Percentiles rank a stretch among this genome's conserved stretches.
Conservation (phyloP, 2,888 invertebrate species). For the Cyclophora punctaria region DNA sequence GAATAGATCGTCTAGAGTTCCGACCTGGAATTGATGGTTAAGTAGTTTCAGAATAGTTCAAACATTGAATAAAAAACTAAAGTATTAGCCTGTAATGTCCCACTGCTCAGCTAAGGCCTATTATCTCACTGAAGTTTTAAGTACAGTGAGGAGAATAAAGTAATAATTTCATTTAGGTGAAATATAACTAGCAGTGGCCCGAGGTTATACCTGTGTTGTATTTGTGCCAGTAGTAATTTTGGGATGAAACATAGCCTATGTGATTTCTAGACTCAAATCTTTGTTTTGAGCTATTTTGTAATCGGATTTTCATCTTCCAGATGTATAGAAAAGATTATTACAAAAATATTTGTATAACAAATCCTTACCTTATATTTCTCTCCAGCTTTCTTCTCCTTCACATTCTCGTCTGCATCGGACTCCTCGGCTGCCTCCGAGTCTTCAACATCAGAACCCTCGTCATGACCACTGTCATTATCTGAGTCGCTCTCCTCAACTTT, state of each 20-base stretch:
- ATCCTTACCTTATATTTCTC: conserved; percentile 57
- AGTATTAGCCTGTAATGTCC: too few relatives aligned
- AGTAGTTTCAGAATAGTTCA: conserved; percentile 6
- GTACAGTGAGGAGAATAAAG: too few relatives aligned
- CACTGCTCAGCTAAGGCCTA: too few relatives aligned
- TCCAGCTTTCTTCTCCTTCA: conserved; percentile 31
- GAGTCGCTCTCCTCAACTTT: conserved; percentile 36
- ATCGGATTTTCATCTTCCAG: too few relatives aligned
- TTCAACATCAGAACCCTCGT: conserved; percentile 32
- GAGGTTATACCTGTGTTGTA: too few relatives aligned
- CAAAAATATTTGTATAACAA: too few relatives aligned
- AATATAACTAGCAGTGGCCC: background rate
- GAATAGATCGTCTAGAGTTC: conserved; percentile 72
- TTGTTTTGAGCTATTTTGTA: too few relatives aligned
- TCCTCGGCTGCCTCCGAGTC: conserved; percentile 30
- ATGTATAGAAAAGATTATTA: too few relatives aligned
- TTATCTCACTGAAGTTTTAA: too few relatives aligned
- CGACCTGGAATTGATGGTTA: conserved; percentile 37
- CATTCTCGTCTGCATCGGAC: conserved; percentile 23
- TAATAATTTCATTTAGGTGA: background rate
- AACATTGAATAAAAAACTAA: conserved; percentile 9
- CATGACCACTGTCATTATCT: conserved; percentile 40
- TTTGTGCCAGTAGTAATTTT: too few relatives aligned
- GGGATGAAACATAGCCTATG: too few relatives aligned
- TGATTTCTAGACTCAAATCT: too few relatives aligned